These are phyloP conservation scores for Apodemia mormo DNA, from an alignment of 2,888 invertebrate genomes.

Conservation along the genomic window DNA sequence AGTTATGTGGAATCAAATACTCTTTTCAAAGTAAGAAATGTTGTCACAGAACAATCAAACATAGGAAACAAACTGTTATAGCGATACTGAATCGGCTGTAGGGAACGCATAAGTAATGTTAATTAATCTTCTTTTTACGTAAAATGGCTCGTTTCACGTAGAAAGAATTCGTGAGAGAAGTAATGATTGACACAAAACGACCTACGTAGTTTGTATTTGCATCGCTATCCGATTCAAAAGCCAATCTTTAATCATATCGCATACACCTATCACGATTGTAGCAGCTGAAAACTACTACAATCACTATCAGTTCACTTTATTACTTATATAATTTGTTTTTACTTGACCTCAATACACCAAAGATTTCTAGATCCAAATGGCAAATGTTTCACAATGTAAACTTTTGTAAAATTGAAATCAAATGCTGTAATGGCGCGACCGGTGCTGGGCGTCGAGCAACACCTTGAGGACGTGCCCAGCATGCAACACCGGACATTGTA, in stretches of 20 bases:
- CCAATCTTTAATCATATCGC: neutral
- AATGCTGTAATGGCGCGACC: too few relatives aligned
- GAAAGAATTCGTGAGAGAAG: neutral
- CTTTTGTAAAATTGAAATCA: too few relatives aligned
- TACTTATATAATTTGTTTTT: too few relatives aligned
- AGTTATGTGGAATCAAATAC: conserved; percentile 67
- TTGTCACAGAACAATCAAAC: neutral
- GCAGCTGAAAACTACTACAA: too few relatives aligned
- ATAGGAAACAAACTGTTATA: neutral
- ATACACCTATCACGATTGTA: neutral
- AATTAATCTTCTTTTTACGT: neutral
- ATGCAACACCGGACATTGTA: too few relatives aligned
- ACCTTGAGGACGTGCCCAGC: too few relatives aligned
- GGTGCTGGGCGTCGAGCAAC: too few relatives aligned
- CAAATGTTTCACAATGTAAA: too few relatives aligned
- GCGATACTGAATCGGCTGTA: neutral
- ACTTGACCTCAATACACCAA: too few relatives aligned
- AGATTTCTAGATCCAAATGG: too few relatives aligned
- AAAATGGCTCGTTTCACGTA: neutral
- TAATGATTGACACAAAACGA: neutral
- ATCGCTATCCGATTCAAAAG: too few relatives aligned
- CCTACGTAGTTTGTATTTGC: neutral
- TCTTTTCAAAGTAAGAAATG: conserved; percentile 57
- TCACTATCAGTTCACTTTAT: conserved; percentile 38
- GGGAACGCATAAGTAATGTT: neutral